These are phyloP conservation scores for Drosophila anomalata DNA, from an alignment of 2,888 invertebrate species.

Conservation along the genomic window DNA sequence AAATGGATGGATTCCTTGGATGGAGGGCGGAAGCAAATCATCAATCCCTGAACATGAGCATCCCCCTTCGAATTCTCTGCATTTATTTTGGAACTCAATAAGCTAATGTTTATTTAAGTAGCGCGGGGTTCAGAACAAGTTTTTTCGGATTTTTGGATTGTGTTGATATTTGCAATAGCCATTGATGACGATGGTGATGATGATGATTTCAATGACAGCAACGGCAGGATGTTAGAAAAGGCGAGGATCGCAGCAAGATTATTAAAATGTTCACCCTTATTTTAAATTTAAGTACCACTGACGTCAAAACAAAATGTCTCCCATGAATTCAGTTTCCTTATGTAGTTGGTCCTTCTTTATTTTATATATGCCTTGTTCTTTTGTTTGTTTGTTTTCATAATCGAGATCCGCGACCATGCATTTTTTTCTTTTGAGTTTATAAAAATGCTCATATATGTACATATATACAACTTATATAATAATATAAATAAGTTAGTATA, in stretches of 20 bases:
- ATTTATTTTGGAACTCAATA: conserved; percentile 51
- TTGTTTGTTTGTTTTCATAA: neutral
- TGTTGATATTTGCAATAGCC: conserved; percentile 24
- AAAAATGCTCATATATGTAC: neutral
- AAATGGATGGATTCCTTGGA: neutral
- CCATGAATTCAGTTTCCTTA: conserved; percentile 45
- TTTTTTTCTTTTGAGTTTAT: neutral
- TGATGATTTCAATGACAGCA: conserved; percentile 21
- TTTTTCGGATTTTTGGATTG: neutral
- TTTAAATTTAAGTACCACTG: conserved; percentile 16
- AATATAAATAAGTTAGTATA: too few relatives aligned
- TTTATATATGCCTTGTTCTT: neutral
- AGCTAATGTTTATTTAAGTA: conserved; percentile 55
- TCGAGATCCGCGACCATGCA: too few relatives aligned
- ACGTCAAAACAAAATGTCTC: conserved; percentile 51
- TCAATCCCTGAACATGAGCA: neutral
- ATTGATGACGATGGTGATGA: conserved; percentile 21
- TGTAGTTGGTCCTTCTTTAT: neutral
- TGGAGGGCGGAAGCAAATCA: conserved; percentile 34
- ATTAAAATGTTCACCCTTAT: conserved; percentile 47
- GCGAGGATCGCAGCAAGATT: conserved; percentile 38
- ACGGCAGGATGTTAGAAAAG: conserved; percentile 35
- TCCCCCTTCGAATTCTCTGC: conserved; percentile 10
- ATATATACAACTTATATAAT: too few relatives aligned
- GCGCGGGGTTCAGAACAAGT: conserved; percentile 9